Conservation (phyloP, 2,113 vertebrate species). For the Hassar affinis region DNA sequence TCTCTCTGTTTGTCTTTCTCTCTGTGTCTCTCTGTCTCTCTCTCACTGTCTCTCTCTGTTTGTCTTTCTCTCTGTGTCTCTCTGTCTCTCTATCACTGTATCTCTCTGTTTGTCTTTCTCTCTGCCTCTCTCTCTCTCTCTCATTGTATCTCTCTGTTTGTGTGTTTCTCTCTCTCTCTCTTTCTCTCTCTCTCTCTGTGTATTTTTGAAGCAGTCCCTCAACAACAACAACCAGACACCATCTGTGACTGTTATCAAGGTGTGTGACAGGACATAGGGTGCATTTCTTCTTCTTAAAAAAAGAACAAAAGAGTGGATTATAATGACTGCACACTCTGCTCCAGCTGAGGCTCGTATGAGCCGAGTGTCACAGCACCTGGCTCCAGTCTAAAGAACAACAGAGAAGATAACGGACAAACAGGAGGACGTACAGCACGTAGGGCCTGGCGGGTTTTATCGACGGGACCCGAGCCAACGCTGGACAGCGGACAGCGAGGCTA, state of each 20-base stretch:
- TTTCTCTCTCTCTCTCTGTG: constrained; percentile 25
- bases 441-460: constrained; percentile 45
- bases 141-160: no score
- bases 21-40: constrained; percentile 1
- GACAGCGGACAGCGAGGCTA: constrained; percentile 46
- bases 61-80: neutral
- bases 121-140: neutral
- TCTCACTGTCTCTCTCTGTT: neutral
- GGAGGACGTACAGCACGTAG: constrained; percentile 17
- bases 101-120: no score
- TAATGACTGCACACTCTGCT: neutral
- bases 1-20: no score
- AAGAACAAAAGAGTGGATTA: constrained; percentile 31
- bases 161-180: constrained; percentile 50
- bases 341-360: constrained; percentile 52
- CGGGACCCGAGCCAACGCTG: constrained; percentile 31
- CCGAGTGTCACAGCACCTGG: constrained; percentile 31
- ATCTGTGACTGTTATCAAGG: constrained; percentile 75
- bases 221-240: constrained; percentile 70
- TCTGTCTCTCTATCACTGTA: neutral
- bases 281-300: constrained; percentile 42
- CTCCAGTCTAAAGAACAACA: neutral
- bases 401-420: constrained; percentile 37
- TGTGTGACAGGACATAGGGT: constrained; percentile 60
- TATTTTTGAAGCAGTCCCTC: constrained; percentile 60